These are phyloP conservation scores for Drosophila mercatorum DNA, from an alignment of 2,888 invertebrate genomes.

Conservation along the genomic window DNA sequence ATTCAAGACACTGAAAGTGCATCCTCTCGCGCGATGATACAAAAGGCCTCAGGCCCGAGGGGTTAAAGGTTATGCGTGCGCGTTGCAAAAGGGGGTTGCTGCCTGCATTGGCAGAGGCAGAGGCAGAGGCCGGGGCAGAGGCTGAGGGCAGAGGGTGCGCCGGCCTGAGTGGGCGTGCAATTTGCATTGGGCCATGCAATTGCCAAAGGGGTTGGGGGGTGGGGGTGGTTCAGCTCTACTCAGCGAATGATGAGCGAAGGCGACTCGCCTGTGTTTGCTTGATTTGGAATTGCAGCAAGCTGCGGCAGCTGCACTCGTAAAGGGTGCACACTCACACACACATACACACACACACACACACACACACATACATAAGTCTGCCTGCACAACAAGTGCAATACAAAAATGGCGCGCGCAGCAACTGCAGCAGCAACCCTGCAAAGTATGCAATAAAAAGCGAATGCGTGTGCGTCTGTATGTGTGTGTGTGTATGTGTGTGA, in stretches of 20 bases:
- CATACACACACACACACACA: neutral
- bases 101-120: neutral
- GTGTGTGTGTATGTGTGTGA: neutral
- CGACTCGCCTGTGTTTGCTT: neutral
- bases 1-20: conserved; percentile 56
- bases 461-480: conserved; percentile 13
- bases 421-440: conserved; percentile 60
- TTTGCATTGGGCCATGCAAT: conserved; percentile 32
- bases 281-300: conserved; percentile 12
- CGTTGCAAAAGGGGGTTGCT: conserved; percentile 35
- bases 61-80: conserved; percentile 43
- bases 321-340: neutral
- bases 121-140: neutral
- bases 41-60: conserved; percentile 28
- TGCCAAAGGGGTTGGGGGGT: neutral
- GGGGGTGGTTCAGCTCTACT: neutral
- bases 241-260: conserved; percentile 30
- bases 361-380: neutral
- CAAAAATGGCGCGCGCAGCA: conserved; percentile 77
- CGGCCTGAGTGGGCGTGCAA: conserved; percentile 28
- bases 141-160: conserved; percentile 5
- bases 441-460: conserved; percentile 58
- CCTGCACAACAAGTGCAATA: conserved; percentile 59
- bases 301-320: conserved; percentile 16
- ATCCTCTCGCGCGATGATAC: conserved; percentile 37